Evolutionary conservation across 37 sponge, comb jelly and placozoan genomes (phyloP), one percentile per base, ranked within the genome.

Genomic region (Tethya wilhelma): DNA sequence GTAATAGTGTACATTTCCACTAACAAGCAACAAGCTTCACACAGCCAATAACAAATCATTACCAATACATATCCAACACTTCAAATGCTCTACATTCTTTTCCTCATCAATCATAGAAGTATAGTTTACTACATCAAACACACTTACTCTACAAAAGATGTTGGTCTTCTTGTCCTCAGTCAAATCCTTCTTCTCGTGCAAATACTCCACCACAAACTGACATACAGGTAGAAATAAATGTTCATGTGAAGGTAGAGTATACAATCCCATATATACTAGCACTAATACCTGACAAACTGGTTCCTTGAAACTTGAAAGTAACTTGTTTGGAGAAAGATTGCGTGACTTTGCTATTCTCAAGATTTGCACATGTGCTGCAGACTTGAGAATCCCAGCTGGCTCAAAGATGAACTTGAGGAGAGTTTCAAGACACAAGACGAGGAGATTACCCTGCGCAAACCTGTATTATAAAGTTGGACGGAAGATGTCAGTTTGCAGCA

Each of bases 361-460:
- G 9, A 83, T 38, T 77, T 59, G 60, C 59, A 75, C 44, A 69
- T 69, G 38, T 17, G 63, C 69, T 12, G 76, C 20, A 8, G 85
- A 38, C 25, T 63, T 77, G 31, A 84, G 36, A 11, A 34, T 41
- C 5, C 37, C 33, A 4, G 78, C 59, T 32, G 85, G 59, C 17
- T 68, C 67, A 23, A 84, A 46, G 7, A 43, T 34, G 44, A 84
- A 69, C 32, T 55, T 67, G 36, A 84, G 77, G 69, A 84, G 85
- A 44, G 78, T n/a, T 44, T 56, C 17, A 4, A 84, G 12, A 43
- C 78, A 84, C 4, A 70, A 44, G 26, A 70, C 20, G 28, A 77
- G 58, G 26, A 68, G 28, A 33, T 67, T 67, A 19, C 76, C 84
- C 38, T 65, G 40, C 0, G 67, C 40, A 25, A 83, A 67, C 40